Evolutionary conservation across 2,797 vertebrate species (phyloP).

Genomic region (Chelon labrosus): DNA sequence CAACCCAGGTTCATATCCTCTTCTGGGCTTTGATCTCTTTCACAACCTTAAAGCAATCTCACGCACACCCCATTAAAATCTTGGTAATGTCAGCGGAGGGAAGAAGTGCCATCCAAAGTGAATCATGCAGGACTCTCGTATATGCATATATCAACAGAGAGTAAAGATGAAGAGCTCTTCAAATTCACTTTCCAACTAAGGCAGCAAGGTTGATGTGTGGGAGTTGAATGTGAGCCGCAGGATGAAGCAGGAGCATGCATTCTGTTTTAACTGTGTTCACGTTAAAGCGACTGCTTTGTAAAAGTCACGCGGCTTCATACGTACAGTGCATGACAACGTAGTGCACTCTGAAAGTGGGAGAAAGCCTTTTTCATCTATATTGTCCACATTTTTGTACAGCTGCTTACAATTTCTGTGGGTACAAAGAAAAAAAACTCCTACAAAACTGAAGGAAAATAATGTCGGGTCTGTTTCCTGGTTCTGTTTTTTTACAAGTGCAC

Average conservation of each 20-base stretch:
- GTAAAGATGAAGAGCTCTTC: conserved; percentile 70
- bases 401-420: conserved; percentile 1
- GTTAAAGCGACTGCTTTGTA: conserved; percentile 36
- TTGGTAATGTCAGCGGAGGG: conserved; percentile 63
- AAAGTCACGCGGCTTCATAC: conserved; percentile 18
- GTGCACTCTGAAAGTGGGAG: background rate
- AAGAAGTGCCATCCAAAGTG: conserved; percentile 60
- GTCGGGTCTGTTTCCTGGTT: background rate
- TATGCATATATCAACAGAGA: conserved; percentile 56
- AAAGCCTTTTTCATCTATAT: background rate
- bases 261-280: conserved; percentile 51
- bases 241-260: conserved; percentile 23
- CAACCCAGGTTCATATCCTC: conserved; percentile 64
- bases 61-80: conserved; percentile 75
- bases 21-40: conserved; percentile 73
- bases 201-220: conserved; percentile 60
- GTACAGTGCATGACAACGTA: background rate
- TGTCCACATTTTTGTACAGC: background rate
- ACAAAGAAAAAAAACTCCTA: background rate
- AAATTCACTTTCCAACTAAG: conserved; percentile 63
- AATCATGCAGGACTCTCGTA: conserved; percentile 56
- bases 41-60: conserved; percentile 72
- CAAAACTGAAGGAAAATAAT: background rate
- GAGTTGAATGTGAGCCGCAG: conserved; percentile 45
- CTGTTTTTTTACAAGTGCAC: background rate